A percentile compares a stretch with the other conserved stretches of the same genome.
Evolutionary conservation across 2,888 invertebrate species (phyloP).

Genomic region (Synanthedon andrenaeformis): DNA sequence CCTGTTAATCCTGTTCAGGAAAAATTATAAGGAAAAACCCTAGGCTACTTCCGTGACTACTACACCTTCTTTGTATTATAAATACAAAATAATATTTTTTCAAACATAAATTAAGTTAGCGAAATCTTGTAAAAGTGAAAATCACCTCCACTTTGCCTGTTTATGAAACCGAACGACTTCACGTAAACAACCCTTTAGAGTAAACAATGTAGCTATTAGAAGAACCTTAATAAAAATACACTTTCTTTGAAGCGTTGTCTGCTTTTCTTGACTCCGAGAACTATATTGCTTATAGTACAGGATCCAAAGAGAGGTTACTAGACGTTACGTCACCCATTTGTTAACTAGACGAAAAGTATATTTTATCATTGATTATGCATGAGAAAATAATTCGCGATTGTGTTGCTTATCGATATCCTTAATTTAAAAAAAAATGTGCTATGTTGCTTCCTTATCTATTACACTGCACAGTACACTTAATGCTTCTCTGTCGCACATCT

Average conservation of each 20-base stretch:
- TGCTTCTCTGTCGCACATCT: too few relatives aligned
- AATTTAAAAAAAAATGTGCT: too few relatives aligned
- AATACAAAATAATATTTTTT: neutral
- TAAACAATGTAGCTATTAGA: neutral
- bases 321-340: too few relatives aligned
- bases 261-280: neutral
- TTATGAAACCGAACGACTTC: neutral
- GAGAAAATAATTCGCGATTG: too few relatives aligned
- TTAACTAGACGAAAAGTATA: too few relatives aligned
- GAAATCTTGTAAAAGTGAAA: too few relatives aligned
- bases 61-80: neutral
- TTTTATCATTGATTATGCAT: too few relatives aligned
- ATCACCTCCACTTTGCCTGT: neutral
- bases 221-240: neutral
- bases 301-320: neutral
- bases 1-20: too few relatives aligned
- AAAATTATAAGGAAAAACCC: too few relatives aligned
- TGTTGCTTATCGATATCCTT: too few relatives aligned
- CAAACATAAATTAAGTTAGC: neutral
- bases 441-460: too few relatives aligned
- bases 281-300: neutral
- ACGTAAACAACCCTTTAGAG: neutral
- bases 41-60: neutral
- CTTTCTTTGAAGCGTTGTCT: neutral
- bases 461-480: too few relatives aligned